phyloP scores from a whole-genome alignment of 1,140 invertebrate genomes.

The Solen grandis region DNA sequence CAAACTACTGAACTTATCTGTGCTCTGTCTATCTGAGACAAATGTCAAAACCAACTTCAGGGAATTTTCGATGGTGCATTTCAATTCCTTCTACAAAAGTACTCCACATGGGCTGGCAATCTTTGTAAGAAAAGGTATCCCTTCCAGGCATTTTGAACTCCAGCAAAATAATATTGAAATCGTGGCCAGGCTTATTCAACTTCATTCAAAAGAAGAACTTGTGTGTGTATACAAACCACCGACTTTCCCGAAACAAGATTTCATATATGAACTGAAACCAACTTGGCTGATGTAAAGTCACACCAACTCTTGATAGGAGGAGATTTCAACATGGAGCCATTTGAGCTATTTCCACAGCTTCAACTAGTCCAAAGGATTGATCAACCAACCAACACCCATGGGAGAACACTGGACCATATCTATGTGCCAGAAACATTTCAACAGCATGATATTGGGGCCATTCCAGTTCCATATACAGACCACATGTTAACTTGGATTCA shows the following conservation, averaged over 20 bases:
- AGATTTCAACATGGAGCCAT: too few relatives aligned
- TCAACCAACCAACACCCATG: conserved; percentile 3
- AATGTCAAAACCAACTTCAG: neutral
- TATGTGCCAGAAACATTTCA: too few relatives aligned
- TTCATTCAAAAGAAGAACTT: conserved; percentile 2
- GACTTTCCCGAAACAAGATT: neutral
- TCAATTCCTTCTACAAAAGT: too few relatives aligned
- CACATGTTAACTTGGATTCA: too few relatives aligned
- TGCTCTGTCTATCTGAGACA: conserved; percentile 6
- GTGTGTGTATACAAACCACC: conserved; percentile 15
- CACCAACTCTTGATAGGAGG: neutral
- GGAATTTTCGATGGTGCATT: too few relatives aligned
- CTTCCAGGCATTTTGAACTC: too few relatives aligned
- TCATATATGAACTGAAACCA: neutral
- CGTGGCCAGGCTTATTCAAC: neutral
- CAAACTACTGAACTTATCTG: conserved; percentile 1
- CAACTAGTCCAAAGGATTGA: neutral
- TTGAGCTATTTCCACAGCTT: too few relatives aligned
- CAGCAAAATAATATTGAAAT: too few relatives aligned
- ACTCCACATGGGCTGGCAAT: too few relatives aligned
- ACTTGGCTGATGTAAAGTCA: neutral
- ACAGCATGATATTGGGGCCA: too few relatives aligned
- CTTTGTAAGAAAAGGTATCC: too few relatives aligned
- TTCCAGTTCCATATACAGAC: too few relatives aligned
- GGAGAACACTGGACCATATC: conserved; percentile 20